phyloP scores from a whole-genome alignment of 53 echinoderm and acorn worm genomes.

The Patiria pectinifera region DNA sequence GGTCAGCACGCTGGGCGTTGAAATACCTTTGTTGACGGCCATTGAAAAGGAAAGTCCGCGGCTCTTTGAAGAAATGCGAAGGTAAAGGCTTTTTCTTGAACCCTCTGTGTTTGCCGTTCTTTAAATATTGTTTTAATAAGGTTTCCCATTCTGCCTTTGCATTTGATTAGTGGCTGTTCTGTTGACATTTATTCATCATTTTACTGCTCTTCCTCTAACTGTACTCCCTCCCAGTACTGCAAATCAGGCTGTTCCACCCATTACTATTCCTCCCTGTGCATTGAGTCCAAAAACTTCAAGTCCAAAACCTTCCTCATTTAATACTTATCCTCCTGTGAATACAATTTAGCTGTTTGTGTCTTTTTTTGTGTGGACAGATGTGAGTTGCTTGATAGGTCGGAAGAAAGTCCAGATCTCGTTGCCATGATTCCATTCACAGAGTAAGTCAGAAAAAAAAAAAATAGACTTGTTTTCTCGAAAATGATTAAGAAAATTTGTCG shows the following conservation, averaged over 20 bases:
- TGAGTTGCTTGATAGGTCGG: conserved; percentile 32
- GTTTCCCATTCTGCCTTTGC: background rate
- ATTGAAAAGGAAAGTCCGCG: conserved; percentile 37
- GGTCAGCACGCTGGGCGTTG: conserved; percentile 33
- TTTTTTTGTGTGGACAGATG: background rate
- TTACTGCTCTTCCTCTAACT: background rate
- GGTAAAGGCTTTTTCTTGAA: conserved; percentile 23
- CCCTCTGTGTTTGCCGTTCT: background rate
- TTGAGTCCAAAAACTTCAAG: no score
- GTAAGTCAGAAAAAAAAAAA: background rate
- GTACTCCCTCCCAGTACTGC: background rate
- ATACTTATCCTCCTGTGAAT: no score
- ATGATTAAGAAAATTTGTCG: background rate
- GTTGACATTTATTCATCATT: no score
- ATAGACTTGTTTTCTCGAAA: no score
- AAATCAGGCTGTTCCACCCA: background rate
- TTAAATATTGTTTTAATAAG: background rate
- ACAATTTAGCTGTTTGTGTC: no score
- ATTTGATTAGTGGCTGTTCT: background rate
- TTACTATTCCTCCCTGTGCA: background rate
- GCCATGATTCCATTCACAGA: conserved; percentile 47
- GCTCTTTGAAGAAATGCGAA: conserved; percentile 54
- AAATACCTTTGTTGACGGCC: conserved; percentile 19
- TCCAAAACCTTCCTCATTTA: no score
- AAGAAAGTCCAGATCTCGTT: background rate